Conservation (phyloP, 2,888 invertebrate species). For the Andrena haemorrhoa region DNA sequence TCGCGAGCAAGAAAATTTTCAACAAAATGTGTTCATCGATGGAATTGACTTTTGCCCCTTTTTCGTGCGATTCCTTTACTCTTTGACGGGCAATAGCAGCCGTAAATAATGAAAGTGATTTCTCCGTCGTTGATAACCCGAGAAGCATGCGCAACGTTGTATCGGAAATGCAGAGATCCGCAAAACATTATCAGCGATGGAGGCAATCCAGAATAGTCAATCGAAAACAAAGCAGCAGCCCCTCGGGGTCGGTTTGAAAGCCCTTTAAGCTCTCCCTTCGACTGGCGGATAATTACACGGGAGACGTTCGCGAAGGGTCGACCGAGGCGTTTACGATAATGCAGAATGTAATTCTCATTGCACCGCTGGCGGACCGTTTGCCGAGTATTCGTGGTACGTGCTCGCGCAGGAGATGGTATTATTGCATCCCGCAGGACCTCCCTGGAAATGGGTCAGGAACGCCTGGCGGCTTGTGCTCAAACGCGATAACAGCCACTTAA, state of each 20-base stretch:
- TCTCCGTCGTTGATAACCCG: not conserved
- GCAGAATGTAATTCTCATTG: constrained; percentile 72
- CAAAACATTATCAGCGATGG: not conserved
- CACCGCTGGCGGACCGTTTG: constrained; percentile 55
- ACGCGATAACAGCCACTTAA: constrained; percentile 73
- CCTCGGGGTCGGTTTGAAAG: not conserved
- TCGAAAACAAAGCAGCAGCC: not conserved
- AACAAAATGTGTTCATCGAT: constrained; percentile 30
- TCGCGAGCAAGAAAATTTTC: constrained; percentile 38
- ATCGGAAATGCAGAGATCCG: not conserved
- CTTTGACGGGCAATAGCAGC: not conserved
- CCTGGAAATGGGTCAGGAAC: constrained; percentile 69
- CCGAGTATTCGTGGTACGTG: constrained; percentile 59
- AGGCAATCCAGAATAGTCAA: not conserved
- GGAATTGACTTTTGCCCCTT: not conserved
- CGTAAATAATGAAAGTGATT: too few relatives aligned
- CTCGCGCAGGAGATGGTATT: constrained; percentile 60
- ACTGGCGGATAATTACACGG: constrained; percentile 60
- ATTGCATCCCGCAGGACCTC: constrained; percentile 65
- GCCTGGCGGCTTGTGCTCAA: constrained; percentile 69
- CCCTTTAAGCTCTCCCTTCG: constrained; percentile 5
- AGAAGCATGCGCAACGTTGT: not conserved
- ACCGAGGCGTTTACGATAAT: constrained; percentile 69
- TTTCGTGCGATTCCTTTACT: not conserved
- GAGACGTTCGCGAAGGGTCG: constrained; percentile 52